A percentile compares a stretch with the other conserved stretches of the same genome.
Conservation (phyloP, 2,888 invertebrate species). For the Drosophila pseudotalamancana region DNA sequence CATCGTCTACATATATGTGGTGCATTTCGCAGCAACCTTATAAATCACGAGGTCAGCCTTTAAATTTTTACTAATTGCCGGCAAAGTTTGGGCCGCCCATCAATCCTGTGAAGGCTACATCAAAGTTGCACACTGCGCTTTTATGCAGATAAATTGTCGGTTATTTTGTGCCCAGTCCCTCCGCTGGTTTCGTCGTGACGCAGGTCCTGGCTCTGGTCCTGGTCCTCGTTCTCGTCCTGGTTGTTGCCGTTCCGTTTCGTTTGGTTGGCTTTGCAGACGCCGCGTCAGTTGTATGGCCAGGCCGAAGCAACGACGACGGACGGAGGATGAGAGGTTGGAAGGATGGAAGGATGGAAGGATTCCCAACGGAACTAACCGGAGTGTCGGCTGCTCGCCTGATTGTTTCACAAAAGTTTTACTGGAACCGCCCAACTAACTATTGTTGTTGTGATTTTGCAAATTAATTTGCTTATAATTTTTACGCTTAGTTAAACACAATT, state of each 20-base stretch:
- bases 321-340: too few species aligned
- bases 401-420: slow-evolving; percentile 78
- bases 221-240: background rate
- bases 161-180: slow-evolving; percentile 51
- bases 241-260: slow-evolving; percentile 47
- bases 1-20: background rate
- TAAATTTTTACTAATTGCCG: slow-evolving; percentile 53
- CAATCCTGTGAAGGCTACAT: slow-evolving; percentile 66
- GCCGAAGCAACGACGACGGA: slow-evolving; percentile 22
- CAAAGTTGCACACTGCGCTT: slow-evolving; percentile 79
- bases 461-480: slow-evolving; percentile 85
- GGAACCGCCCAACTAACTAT: slow-evolving; percentile 63
- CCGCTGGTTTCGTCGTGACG: background rate
- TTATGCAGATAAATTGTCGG: slow-evolving; percentile 80
- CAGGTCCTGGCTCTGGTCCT: background rate
- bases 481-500: slow-evolving; percentile 84
- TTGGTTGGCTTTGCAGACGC: slow-evolving; percentile 60
- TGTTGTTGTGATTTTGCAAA: slow-evolving; percentile 80
- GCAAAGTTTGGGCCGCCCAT: slow-evolving; percentile 70
- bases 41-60: slow-evolving; percentile 26
- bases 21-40: slow-evolving; percentile 14
- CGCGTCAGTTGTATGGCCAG: slow-evolving; percentile 55
- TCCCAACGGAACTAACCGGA: slow-evolving; percentile 45
- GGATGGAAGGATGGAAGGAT: too few species aligned
- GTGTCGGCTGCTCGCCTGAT: slow-evolving; percentile 68